Evolutionary conservation across 2,113 vertebrate species (phyloP).

Genomic region (Lanius collurio): DNA sequence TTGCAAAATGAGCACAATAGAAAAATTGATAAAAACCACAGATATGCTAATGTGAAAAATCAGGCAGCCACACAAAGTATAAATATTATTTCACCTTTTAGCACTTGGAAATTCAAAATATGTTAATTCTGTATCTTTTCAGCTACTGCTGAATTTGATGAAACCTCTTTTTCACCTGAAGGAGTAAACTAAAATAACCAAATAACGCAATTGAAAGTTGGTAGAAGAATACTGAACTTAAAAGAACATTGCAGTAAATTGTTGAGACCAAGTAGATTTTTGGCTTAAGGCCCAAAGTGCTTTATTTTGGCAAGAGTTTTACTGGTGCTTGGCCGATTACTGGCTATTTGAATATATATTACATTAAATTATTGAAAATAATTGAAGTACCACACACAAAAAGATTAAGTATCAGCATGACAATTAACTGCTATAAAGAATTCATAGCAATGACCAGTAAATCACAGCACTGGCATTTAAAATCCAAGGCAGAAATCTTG

Average conservation of each 20-base stretch:
- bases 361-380: background rate
- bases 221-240: constrained; percentile 1
- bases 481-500: background rate
- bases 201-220: background rate
- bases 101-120: background rate
- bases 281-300: background rate
- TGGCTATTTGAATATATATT: constrained; percentile 5
- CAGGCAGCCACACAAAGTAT: background rate
- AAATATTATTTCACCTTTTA: background rate
- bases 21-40: background rate
- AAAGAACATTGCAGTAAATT: background rate
- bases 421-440: background rate
- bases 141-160: background rate
- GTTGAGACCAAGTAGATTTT: background rate
- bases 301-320: constrained; percentile 18
- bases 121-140: background rate
- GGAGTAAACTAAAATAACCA: background rate
- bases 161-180: constrained; percentile 13
- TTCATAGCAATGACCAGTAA: background rate
- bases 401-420: background rate
- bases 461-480: background rate
- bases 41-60: constrained; percentile 23
- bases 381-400: background rate
- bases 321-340: constrained; percentile 2
- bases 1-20: constrained; percentile 29